Evolutionary conservation across 2,888 invertebrate genomes (phyloP).

Genomic region (Nasonia oneida): DNA sequence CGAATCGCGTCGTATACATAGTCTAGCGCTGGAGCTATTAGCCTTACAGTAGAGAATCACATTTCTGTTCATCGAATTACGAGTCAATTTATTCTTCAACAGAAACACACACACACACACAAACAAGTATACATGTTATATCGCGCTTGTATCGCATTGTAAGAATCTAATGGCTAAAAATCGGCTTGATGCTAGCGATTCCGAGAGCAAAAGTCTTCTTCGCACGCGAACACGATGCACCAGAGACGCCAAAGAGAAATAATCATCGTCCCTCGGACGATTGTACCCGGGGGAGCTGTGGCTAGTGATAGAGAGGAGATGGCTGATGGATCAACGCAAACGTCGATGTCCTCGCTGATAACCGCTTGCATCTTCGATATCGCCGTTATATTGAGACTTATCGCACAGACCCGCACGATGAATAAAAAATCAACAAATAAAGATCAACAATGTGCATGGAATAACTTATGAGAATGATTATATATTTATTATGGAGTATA

Average conservation of each 20-base stretch:
- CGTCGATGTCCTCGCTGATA: conserved; percentile 49
- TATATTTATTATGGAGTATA: conserved; percentile 70
- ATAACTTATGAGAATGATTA: conserved; percentile 65
- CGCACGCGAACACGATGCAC: not conserved
- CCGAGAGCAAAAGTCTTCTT: conserved; percentile 7
- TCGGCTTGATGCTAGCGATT: not conserved
- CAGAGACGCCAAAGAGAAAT: not conserved
- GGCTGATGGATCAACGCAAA: not conserved
- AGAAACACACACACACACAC: not conserved
- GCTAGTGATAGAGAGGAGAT: conserved; percentile 1
- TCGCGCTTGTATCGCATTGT: not conserved
- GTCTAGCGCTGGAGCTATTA: too few species aligned
- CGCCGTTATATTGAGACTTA: conserved; percentile 54
- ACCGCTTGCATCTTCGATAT: conserved; percentile 54
- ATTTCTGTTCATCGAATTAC: not conserved
- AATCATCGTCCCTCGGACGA: not conserved
- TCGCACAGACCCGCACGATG: not conserved
- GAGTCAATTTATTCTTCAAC: not conserved
- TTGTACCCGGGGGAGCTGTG: not conserved
- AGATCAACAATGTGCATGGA: conserved; percentile 61
- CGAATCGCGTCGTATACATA: too few species aligned
- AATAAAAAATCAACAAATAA: conserved; percentile 15
- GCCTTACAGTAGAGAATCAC: too few species aligned
- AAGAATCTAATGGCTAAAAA: not conserved
- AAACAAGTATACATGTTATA: too few species aligned